Evolutionary conservation across 2,113 vertebrate species (phyloP).

Genomic region (Pseudorectes ferrugineus): DNA sequence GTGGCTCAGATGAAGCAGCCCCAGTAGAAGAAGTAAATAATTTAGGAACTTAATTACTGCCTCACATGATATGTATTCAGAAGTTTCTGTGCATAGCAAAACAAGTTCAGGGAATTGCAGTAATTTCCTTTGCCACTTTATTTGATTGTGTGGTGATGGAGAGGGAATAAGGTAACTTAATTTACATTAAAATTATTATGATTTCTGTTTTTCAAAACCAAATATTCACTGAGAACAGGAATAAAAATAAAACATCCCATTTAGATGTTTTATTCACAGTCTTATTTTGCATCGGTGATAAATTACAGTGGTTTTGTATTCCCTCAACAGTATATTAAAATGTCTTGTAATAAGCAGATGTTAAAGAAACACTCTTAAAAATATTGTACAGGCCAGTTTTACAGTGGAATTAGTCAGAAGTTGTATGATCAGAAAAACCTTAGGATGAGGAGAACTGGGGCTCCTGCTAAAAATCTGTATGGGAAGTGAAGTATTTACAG

Average conservation of each 20-base stretch:
- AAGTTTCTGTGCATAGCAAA: constrained; percentile 19
- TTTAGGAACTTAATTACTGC: constrained; percentile 34
- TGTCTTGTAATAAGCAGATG: background rate
- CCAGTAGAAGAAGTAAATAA: background rate
- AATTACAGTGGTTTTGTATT: background rate
- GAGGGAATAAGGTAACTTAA: constrained; percentile 10
- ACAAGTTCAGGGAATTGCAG: constrained; percentile 33
- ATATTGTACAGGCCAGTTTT: background rate
- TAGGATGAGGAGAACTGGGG: background rate
- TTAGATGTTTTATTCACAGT: background rate
- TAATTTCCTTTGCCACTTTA: constrained; percentile 43
- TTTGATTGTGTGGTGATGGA: constrained; percentile 4
- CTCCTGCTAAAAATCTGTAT: background rate
- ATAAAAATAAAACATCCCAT: background rate
- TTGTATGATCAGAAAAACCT: background rate
- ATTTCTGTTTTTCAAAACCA: constrained; percentile 1
- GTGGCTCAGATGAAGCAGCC: background rate
- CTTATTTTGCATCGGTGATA: background rate
- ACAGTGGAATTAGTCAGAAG: background rate
- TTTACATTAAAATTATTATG: constrained; percentile 28
- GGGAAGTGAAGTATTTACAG: background rate
- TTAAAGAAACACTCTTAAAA: background rate
- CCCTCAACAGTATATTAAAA: background rate
- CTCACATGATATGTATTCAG: background rate
- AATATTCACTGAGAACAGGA: background rate